phyloP scores from a whole-genome alignment of 2,113 vertebrate genomes.

The Anguilla japonica region DNA sequence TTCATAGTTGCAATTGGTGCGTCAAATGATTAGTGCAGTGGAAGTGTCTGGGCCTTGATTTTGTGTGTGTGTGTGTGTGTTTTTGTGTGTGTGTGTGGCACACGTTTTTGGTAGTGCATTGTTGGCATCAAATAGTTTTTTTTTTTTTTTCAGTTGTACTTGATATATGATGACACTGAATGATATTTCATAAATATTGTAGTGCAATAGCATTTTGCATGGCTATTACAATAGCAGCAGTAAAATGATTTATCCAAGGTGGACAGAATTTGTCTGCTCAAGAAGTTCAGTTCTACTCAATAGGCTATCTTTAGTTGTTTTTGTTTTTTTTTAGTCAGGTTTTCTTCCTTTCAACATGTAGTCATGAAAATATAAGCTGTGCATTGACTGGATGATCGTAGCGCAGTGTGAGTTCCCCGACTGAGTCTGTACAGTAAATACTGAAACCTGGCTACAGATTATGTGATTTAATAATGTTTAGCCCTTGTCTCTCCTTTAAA shows the following conservation, averaged over 20 bases:
- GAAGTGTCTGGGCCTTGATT: background rate
- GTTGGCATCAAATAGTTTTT: constrained; percentile 63
- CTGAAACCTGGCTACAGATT: constrained; percentile 62
- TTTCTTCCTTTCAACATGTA: background rate
- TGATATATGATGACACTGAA: background rate
- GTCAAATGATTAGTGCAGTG: constrained; percentile 24
- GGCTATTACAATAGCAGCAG: background rate
- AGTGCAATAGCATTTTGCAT: background rate
- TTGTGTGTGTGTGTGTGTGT: constrained; percentile 22
- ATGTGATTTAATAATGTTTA: constrained; percentile 71
- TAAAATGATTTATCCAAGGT: constrained; percentile 27
- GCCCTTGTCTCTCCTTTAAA: constrained; percentile 66
- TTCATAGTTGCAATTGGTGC: constrained; percentile 18
- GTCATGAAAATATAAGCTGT: background rate
- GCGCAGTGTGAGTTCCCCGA: background rate
- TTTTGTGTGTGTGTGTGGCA: constrained; percentile 29
- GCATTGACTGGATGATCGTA: background rate
- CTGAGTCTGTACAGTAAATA: constrained; percentile 54
- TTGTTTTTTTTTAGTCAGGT: no score
- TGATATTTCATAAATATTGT: constrained; percentile 38
- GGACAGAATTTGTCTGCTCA: background rate
- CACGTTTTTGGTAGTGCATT: constrained; percentile 59
- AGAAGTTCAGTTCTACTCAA: background rate
- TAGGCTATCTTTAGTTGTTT: background rate
- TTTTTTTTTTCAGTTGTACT: constrained; percentile 44